phyloP scores from a whole-genome alignment of 2,888 invertebrate genomes.

The Elmis aenea region DNA sequence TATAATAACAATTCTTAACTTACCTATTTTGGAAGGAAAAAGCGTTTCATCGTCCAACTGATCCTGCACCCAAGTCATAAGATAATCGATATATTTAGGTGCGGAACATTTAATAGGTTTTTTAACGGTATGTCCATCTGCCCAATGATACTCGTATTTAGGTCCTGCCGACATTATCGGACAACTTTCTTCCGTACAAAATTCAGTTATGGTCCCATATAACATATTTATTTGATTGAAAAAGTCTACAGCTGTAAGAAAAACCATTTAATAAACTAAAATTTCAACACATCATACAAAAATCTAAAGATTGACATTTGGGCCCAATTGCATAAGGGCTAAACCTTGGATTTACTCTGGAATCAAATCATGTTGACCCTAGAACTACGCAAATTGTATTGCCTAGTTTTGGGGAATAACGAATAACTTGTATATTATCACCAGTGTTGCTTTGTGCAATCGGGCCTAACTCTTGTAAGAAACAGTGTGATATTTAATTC shows the following conservation, averaged over 20 bases:
- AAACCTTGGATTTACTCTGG: too few species aligned
- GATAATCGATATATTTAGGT: slow-evolving; percentile 97
- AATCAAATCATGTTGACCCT: too few species aligned
- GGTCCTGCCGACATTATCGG: slow-evolving; percentile 99
- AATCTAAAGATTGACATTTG: too few species aligned
- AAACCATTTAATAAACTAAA: neutral
- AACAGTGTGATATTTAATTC: too few species aligned
- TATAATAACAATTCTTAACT: slow-evolving; percentile 14
- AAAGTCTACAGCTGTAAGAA: slow-evolving; percentile 89
- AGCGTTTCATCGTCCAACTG: slow-evolving; percentile 97
- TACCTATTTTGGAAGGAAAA: slow-evolving; percentile 96
- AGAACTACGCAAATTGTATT: too few species aligned
- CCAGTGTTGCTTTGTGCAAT: too few species aligned
- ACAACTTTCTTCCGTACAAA: slow-evolving; percentile 96
- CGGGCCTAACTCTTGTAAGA: too few species aligned
- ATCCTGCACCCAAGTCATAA: slow-evolving; percentile 99
- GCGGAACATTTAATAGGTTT: slow-evolving; percentile 99
- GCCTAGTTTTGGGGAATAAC: too few species aligned
- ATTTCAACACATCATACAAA: too few species aligned
- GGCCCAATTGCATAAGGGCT: too few species aligned
- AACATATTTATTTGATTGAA: slow-evolving; percentile 99
- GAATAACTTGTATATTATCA: too few species aligned
- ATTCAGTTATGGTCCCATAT: slow-evolving; percentile 99
- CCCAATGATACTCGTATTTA: slow-evolving; percentile 99
- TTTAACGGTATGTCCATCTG: slow-evolving; percentile 95